Conservation (phyloP, 2,888 invertebrate genomes). For the Ephialtes manifestator region DNA sequence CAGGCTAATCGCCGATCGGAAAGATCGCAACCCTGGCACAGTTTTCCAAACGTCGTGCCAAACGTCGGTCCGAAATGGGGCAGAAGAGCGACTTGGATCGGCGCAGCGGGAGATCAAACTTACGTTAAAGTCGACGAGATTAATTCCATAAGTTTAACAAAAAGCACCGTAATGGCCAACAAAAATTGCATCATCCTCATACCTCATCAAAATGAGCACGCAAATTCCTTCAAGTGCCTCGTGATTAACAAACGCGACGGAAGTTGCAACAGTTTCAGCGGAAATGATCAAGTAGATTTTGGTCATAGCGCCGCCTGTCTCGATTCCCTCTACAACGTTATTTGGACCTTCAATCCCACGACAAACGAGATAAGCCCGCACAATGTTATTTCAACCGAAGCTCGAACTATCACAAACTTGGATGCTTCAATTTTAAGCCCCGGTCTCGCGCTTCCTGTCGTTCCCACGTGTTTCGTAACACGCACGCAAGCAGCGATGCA, state of each 20-base stretch:
- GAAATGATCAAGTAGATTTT: slow-evolving; percentile 94
- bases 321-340: slow-evolving; percentile 96
- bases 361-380: slow-evolving; percentile 91
- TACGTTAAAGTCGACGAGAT: slow-evolving; percentile 97
- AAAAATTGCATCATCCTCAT: slow-evolving; percentile 91
- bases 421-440: slow-evolving; percentile 91
- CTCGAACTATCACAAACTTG: slow-evolving; percentile 84
- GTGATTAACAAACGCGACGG: slow-evolving; percentile 96
- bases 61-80: slow-evolving; percentile 95
- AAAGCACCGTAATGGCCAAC: slow-evolving; percentile 96
- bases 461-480: slow-evolving; percentile 90
- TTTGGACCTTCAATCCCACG: slow-evolving; percentile 95
- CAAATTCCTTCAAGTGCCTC: slow-evolving; percentile 92
- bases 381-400: slow-evolving; percentile 94
- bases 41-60: slow-evolving; percentile 92
- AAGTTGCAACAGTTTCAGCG: slow-evolving; percentile 94
- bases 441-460: slow-evolving; percentile 93
- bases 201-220: slow-evolving; percentile 93
- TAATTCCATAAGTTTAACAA: slow-evolving; percentile 94
- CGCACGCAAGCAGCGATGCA: slow-evolving; percentile 96
- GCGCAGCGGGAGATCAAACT: slow-evolving; percentile 98
- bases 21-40: slow-evolving; percentile 90
- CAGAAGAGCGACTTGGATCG: slow-evolving; percentile 96
- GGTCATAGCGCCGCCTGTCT: slow-evolving; percentile 93
- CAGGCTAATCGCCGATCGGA: slow-evolving; percentile 79